phyloP scores from a whole-genome alignment of 2,113 vertebrate species.

The Syrmaticus mikado region DNA sequence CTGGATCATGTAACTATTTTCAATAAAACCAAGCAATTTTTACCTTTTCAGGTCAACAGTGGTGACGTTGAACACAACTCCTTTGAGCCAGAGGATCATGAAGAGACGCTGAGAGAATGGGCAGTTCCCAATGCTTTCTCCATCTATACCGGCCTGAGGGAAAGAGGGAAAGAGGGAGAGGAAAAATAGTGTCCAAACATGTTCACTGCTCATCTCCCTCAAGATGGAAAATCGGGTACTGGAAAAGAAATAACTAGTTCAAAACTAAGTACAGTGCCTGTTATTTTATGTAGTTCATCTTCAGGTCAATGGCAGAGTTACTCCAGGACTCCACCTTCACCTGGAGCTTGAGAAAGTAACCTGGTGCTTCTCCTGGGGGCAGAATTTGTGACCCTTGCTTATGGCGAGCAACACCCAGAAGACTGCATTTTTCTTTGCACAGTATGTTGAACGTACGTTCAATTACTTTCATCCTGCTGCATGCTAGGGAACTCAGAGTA shows the following conservation, averaged over 20 bases:
- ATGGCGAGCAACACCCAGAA: neutral
- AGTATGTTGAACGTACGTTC: neutral
- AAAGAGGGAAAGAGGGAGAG: neutral
- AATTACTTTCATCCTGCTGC: neutral
- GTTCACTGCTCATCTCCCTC: neutral
- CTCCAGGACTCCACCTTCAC: neutral
- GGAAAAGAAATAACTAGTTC: neutral
- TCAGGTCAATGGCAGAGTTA: neutral
- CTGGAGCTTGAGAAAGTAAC: neutral
- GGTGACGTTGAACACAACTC: conserved; percentile 97
- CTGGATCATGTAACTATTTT: neutral
- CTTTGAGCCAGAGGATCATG: conserved; percentile 99
- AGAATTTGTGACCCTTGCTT: neutral
- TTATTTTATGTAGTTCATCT: neutral
- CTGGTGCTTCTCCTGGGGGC: neutral
- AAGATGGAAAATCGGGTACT: neutral
- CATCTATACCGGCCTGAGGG: conserved; percentile 90
- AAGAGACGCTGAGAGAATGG: conserved; percentile 97
- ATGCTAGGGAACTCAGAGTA: neutral
- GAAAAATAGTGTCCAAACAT: conserved; percentile 17
- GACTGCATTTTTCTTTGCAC: neutral
- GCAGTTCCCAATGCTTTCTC: conserved; percentile 97
- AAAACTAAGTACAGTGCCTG: neutral
- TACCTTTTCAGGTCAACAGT: conserved; percentile 98
- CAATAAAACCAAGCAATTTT: neutral